Evolutionary conservation across 2,797 vertebrate genomes (phyloP).

Genomic region (Ceyx erithaca): DNA sequence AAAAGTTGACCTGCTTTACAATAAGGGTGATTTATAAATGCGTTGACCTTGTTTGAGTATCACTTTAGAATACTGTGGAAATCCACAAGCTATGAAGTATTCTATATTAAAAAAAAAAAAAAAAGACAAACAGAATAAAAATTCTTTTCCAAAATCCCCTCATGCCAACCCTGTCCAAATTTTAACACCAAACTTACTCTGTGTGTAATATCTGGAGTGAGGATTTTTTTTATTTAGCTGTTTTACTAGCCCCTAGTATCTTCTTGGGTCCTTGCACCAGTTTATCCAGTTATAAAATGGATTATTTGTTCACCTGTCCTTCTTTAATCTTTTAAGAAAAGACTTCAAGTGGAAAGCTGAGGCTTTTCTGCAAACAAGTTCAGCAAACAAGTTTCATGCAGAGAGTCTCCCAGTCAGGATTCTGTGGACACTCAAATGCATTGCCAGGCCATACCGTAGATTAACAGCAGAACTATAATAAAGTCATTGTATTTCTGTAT

Average conservation of each 20-base stretch:
- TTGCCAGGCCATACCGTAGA: not conserved
- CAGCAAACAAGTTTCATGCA: not conserved
- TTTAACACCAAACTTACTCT: not conserved
- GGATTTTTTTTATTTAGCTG: not conserved
- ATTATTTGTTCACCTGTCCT: not conserved
- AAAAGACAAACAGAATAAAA: not conserved
- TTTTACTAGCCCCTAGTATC: not conserved
- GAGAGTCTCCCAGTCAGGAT: not conserved
- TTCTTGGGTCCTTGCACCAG: not conserved
- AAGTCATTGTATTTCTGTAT: not conserved
- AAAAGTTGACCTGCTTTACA: not conserved
- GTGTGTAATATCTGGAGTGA: not conserved
- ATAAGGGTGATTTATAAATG: not conserved
- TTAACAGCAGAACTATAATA: not conserved
- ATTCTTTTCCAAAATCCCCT: not conserved
- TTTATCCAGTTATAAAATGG: not conserved
- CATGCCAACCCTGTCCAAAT: not conserved
- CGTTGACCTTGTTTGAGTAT: not conserved
- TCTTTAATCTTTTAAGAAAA: not conserved
- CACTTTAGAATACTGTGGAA: not conserved
- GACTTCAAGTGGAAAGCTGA: not conserved
- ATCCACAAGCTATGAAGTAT: not conserved
- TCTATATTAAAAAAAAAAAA: not conserved
- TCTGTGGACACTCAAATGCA: not conserved
- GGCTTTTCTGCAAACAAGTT: fast-evolving